These are phyloP conservation scores for Whitmania pigra DNA, from an alignment of 1,140 invertebrate species.

Conservation along the genomic window DNA sequence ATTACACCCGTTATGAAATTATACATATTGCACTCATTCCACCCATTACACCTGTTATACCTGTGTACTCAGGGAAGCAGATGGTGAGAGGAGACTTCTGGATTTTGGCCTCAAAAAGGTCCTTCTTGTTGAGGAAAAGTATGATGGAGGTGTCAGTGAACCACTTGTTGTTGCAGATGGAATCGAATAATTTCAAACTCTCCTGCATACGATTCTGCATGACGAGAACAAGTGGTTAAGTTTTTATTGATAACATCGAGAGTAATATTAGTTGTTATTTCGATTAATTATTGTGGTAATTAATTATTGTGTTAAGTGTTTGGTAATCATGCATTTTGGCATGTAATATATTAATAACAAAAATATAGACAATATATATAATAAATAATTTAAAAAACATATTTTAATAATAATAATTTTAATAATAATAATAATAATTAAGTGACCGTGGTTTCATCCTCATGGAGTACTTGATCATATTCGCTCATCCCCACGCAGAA, in stretches of 20 bases:
- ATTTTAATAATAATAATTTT: too few species aligned
- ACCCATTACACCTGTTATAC: constrained; percentile 42
- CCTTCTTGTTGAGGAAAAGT: constrained; percentile 98
- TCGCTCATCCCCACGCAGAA: constrained; percentile 98
- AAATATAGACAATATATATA: too few species aligned
- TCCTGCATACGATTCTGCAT: constrained; percentile 15
- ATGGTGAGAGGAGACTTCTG: constrained; percentile 87
- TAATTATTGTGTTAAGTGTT: too few species aligned
- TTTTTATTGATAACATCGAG: too few species aligned
- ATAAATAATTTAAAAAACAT: too few species aligned
- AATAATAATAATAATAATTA: too few species aligned
- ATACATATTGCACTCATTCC: too few species aligned
- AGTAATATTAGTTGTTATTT: too few species aligned
- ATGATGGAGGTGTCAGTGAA: constrained; percentile 99
- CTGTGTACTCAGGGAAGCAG: constrained; percentile 96
- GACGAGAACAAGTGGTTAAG: neutral
- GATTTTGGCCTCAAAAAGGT: constrained; percentile 72
- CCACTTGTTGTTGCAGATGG: constrained; percentile 99
- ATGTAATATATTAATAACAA: too few species aligned
- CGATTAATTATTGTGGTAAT: too few species aligned
- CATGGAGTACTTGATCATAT: constrained; percentile 53
- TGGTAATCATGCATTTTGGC: too few species aligned
- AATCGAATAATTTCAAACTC: constrained; percentile 72
- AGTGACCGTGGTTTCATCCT: constrained; percentile 54
- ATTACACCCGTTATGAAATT: too few species aligned